Conservation (phyloP, 1,140 invertebrate species). For the Linepithema humile region DNA sequence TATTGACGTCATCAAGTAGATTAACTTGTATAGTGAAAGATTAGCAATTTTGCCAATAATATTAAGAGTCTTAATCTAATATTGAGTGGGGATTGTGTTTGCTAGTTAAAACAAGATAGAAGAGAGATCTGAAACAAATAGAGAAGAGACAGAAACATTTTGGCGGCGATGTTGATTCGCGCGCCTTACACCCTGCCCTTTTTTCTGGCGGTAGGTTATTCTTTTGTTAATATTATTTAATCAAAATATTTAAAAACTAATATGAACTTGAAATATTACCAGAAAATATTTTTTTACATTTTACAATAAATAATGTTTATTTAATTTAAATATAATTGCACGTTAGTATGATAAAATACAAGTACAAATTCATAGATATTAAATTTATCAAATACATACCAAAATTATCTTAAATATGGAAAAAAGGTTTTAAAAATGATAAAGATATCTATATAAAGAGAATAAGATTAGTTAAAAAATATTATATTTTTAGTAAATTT, state of each 20-base stretch:
- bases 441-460: too few species aligned
- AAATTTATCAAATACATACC: too few species aligned
- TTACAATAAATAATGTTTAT: background rate
- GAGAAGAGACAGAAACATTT: background rate
- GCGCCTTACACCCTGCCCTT: background rate
- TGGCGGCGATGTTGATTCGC: constrained; percentile 34
- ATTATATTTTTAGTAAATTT: background rate
- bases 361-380: too few species aligned
- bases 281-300: background rate
- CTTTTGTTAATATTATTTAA: background rate
- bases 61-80: background rate
- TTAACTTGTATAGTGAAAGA: background rate
- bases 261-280: background rate
- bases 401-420: too few species aligned
- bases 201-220: constrained; percentile 7
- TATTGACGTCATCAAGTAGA: background rate
- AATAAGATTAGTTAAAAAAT: too few species aligned
- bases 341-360: too few species aligned
- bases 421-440: too few species aligned
- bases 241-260: background rate
- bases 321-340: background rate
- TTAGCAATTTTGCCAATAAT: background rate
- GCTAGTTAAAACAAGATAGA: background rate
- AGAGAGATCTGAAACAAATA: constrained; percentile 15
- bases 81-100: constrained; percentile 7